A percentile compares a stretch with the other conserved stretches of the same genome.
Evolutionary conservation across 2,797 vertebrate genomes (phyloP).

Genomic region (Trachurus trachurus): DNA sequence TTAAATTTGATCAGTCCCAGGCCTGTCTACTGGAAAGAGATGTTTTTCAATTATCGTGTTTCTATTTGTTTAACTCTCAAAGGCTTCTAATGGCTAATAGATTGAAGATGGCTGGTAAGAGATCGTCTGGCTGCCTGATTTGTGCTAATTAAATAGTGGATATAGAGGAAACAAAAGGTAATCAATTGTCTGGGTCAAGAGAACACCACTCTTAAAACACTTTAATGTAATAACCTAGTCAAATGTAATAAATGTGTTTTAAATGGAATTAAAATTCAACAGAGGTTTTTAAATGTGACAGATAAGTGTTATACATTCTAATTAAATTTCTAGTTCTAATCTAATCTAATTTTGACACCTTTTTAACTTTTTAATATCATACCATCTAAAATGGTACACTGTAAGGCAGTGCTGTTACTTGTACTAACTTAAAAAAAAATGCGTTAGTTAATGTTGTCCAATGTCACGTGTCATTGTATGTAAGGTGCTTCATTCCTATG

Average conservation of each 20-base stretch:
- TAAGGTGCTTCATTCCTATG: too few relatives aligned
- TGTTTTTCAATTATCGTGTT: conserved; percentile 62
- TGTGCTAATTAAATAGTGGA: conserved; percentile 48
- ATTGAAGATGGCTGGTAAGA: conserved; percentile 51
- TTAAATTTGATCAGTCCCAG: conserved; percentile 54
- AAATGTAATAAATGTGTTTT: neutral
- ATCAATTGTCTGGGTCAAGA: conserved; percentile 27
- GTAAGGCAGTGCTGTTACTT: neutral
- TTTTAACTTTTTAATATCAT: neutral
- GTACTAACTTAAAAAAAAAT: too few relatives aligned
- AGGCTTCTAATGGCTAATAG: conserved; percentile 50
- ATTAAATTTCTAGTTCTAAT: too few relatives aligned
- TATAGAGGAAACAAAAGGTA: conserved; percentile 16
- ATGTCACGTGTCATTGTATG: too few relatives aligned
- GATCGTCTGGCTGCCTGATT: conserved; percentile 46
- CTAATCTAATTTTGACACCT: too few relatives aligned
- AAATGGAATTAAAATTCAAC: neutral
- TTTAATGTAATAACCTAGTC: neutral
- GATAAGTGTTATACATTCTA: neutral
- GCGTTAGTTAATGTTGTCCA: too few relatives aligned
- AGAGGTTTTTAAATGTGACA: neutral
- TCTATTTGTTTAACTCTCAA: conserved; percentile 55
- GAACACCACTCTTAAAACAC: neutral
- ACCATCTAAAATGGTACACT: neutral
- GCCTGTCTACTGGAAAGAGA: conserved; percentile 47